phyloP scores from a whole-genome alignment of 2,888 invertebrate species.

The Drosophila eohydei region DNA sequence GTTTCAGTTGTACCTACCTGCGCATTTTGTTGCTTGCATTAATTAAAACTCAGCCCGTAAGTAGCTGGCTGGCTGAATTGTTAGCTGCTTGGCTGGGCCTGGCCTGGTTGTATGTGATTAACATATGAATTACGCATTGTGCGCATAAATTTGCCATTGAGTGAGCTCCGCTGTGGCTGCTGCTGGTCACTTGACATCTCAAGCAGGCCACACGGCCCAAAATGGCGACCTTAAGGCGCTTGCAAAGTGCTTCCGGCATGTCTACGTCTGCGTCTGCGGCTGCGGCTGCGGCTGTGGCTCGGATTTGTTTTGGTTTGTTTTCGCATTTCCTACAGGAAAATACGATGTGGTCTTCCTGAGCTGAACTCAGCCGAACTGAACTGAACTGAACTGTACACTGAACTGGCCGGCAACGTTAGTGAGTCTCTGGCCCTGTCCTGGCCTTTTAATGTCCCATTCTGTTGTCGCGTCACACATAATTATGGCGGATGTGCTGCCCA shows the following conservation, averaged over 20 bases:
- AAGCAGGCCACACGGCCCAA: constrained; percentile 49
- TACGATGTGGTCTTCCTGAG: constrained; percentile 41
- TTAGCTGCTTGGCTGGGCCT: constrained; percentile 12
- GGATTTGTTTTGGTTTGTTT: constrained; percentile 30
- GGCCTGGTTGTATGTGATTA: constrained; percentile 63
- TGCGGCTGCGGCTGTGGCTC: constrained; percentile 12
- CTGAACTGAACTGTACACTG: constrained; percentile 24
- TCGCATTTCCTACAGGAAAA: constrained; percentile 49
- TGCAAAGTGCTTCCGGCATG: constrained; percentile 64
- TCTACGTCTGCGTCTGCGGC: constrained; percentile 13
- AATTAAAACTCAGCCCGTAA: constrained; percentile 63
- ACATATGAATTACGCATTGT: constrained; percentile 79
- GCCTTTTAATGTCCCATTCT: constrained; percentile 72
- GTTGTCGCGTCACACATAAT: constrained; percentile 79
- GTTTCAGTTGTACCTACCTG: constrained; percentile 43
- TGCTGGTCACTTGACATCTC: constrained; percentile 74
- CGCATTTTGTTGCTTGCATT: constrained; percentile 67
- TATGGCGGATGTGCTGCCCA: constrained; percentile 81
- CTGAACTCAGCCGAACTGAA: constrained; percentile 20
- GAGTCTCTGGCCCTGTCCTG: constrained; percentile 17
- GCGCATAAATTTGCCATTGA: constrained; percentile 78
- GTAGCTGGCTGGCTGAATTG: constrained; percentile 19
- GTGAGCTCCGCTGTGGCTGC: constrained; percentile 23
- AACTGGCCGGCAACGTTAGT: constrained; percentile 28
- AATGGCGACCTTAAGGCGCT: constrained; percentile 72